Evolutionary conservation across 2,797 vertebrate genomes (phyloP).

Genomic region (Chaunax sp.): DNA sequence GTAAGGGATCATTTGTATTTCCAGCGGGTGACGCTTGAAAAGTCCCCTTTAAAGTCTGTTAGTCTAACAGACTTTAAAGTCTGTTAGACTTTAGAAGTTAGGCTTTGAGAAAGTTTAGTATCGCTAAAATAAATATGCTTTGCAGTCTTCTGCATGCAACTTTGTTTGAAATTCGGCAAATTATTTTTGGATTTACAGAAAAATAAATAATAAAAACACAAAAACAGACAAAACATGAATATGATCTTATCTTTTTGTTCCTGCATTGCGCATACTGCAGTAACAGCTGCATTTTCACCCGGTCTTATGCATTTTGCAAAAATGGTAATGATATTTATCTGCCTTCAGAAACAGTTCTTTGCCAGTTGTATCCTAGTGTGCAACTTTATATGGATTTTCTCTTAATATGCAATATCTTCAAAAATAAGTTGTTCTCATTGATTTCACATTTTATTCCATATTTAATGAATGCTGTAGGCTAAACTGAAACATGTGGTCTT

Average conservation of each 20-base stretch:
- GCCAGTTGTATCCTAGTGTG: no score
- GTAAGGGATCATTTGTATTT: conserved; percentile 72
- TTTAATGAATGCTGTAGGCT: conserved; percentile 36
- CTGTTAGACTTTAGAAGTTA: conserved; percentile 25
- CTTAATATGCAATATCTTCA: no score
- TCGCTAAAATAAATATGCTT: conserved; percentile 21
- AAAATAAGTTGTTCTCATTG: conserved; percentile 40
- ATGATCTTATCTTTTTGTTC: background rate
- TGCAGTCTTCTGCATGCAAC: conserved; percentile 6
- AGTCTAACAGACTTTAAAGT: background rate
- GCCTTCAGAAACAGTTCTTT: background rate
- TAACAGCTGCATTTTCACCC: conserved; percentile 5
- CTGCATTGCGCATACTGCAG: background rate
- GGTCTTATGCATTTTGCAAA: conserved; percentile 14
- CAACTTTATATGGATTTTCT: no score
- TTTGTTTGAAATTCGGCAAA: conserved; percentile 18
- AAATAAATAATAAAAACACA: background rate
- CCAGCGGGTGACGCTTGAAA: conserved; percentile 43
- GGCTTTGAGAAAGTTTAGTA: conserved; percentile 41
- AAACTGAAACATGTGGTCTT: conserved; percentile 54
- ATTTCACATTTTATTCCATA: conserved; percentile 43
- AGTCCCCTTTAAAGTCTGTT: conserved; percentile 20
- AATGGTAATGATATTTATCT: conserved; percentile 14
- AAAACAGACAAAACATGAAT: conserved; percentile 18
- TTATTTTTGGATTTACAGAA: conserved; percentile 4